Base-by-base conservation (phyloP, 1,140 invertebrate species). In the Parasteatoda tepidariorum region DNA sequence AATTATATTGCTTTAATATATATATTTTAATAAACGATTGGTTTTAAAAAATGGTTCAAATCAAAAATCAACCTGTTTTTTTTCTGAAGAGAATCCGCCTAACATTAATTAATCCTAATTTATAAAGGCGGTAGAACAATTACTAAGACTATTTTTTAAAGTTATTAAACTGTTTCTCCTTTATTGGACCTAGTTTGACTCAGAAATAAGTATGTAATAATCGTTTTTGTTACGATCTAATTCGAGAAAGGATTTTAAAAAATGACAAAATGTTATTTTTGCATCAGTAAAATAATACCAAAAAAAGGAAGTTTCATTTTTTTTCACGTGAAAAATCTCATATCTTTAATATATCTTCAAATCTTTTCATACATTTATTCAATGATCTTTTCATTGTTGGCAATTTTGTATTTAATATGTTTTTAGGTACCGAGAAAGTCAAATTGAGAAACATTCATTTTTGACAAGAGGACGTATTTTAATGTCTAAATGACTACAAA, bases 401-500 rank as follows among this genome's bases (percentile, higher is more conserved):
- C 41, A 9, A 41, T 48, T 13, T 73, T 57, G 54, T 6, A 30
- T 26, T 6, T 38, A 73, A 73, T 73, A 33, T 9, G 18, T n/a
- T 73, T 73, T 30, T 57, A 73, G 70, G 70, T 73, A 57, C 30
- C 55, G 57, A 41, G 57, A 73, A 73, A 73, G 70, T 26, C 55
- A 73, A 31, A 24, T 3, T n/a, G 6, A 11, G n/a, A 4, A 75
- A 61, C 33, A 75, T 75, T 41, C 73, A 57, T 41, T 28, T 31
- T 38, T 62, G 73, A 61, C 30, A 57, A 54, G 28, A 33, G 26
- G 70, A 62, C 18, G 9, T 57, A 61, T 41, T 75, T 75, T 28
- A 62, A 62, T 75, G 33, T 34, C 62, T 57, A 75, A 75, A 75
- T 75, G 73, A 75, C 57, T 75, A 34, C 57, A 75, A 55, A 75